Conservation (phyloP, 2,113 vertebrate genomes). For the Albula glossodonta region DNA sequence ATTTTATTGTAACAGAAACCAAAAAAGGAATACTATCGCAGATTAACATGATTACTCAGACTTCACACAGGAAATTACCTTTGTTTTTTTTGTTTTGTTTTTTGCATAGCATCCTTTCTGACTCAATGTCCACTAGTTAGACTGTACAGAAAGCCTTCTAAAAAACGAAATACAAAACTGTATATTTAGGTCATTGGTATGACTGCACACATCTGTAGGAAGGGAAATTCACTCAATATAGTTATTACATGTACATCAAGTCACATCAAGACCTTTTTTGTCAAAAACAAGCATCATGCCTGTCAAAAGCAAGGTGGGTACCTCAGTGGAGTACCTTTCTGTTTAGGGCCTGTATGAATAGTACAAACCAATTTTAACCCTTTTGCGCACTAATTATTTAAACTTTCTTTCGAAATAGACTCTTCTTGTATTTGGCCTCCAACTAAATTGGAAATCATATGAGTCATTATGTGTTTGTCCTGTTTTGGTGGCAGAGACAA, state of each 20-base stretch:
- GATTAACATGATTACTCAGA: not conserved
- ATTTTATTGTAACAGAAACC: conserved; percentile 23
- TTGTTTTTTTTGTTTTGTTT: not conserved
- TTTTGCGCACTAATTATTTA: not conserved
- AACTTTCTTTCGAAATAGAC: not conserved
- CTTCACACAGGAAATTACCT: not conserved
- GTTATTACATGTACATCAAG: not conserved
- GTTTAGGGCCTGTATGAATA: not conserved
- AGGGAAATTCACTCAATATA: not conserved
- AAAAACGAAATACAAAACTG: not conserved
- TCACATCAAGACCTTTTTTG: not conserved
- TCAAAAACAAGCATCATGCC: not conserved
- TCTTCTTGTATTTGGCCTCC: not conserved
- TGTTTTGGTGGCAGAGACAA: not conserved
- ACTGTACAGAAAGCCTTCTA: not conserved
- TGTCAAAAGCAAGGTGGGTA: not conserved
- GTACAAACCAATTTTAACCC: not conserved
- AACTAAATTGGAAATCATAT: not conserved
- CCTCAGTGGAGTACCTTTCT: not conserved
- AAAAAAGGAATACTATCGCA: not conserved
- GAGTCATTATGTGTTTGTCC: not conserved
- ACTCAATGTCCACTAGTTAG: not conserved
- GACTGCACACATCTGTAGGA: not conserved
- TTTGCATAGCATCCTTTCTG: not conserved
- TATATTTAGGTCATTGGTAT: conserved; percentile 12